These are phyloP conservation scores for Cairina moschata DNA, from an alignment of 2,113 vertebrate species.

Conservation along the genomic window DNA sequence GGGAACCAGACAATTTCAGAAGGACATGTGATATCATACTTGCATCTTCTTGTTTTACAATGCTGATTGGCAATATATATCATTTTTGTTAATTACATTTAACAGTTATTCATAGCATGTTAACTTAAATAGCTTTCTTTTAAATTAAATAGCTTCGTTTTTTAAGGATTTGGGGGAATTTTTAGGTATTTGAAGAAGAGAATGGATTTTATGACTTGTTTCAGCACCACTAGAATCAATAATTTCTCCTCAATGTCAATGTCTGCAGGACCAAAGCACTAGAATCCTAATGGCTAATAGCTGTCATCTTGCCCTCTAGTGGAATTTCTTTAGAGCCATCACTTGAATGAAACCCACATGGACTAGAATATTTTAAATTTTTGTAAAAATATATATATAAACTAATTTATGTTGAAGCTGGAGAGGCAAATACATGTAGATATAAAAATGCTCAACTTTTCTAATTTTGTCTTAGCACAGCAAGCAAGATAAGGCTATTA, in stretches of 20 bases:
- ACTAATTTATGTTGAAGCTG: not conserved
- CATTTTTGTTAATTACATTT: not conserved
- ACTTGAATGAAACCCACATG: not conserved
- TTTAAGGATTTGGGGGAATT: not conserved
- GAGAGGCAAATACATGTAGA: not conserved
- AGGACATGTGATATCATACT: not conserved
- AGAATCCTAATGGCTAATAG: not conserved
- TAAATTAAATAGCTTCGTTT: not conserved
- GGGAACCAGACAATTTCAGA: not conserved
- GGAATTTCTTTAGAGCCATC: slow-evolving; percentile 15
- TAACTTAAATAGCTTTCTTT: not conserved
- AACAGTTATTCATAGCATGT: not conserved
- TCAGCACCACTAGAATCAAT: not conserved
- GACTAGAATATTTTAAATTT: not conserved
- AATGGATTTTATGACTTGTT: not conserved
- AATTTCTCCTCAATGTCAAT: not conserved
- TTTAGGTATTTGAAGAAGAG: not conserved
- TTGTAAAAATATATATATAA: not conserved
- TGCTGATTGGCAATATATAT: not conserved
- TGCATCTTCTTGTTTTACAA: not conserved
- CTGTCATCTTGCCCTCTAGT: slow-evolving; percentile 44
- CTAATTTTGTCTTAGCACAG: not conserved
- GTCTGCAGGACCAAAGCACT: not conserved
- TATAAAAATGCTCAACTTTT: not conserved
- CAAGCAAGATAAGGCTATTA: not conserved